phyloP scores from a whole-genome alignment of 2,797 vertebrate species.

The Eulemur rubriventer region DNA sequence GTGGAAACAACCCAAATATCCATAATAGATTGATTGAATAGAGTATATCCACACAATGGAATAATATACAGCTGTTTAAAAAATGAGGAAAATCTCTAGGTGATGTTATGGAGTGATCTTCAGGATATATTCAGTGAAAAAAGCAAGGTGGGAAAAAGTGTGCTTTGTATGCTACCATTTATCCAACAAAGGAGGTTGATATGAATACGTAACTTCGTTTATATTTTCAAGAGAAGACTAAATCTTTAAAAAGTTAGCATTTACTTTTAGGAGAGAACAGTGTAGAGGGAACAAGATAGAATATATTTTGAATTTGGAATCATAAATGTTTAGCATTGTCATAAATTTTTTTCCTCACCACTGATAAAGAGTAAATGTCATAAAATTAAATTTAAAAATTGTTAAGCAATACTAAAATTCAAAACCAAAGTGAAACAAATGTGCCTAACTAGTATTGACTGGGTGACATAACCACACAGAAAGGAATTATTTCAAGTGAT shows the following conservation, averaged over 20 bases:
- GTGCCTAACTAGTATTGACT: background rate
- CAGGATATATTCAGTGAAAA: background rate
- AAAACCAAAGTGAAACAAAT: background rate
- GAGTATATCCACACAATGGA: background rate
- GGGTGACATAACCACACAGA: background rate
- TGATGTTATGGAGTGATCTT: background rate
- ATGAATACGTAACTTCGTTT: background rate
- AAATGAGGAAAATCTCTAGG: background rate
- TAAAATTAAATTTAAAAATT: constrained; percentile 29
- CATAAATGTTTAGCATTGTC: constrained; percentile 14
- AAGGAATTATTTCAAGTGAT: constrained; percentile 12
- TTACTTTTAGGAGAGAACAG: background rate
- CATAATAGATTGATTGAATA: background rate
- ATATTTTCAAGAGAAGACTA: constrained; percentile 22
- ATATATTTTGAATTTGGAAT: background rate
- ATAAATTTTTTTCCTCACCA: background rate
- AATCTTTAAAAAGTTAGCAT: background rate
- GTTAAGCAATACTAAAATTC: background rate
- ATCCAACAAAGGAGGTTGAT: background rate
- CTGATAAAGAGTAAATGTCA: background rate
- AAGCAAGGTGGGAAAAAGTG: background rate
- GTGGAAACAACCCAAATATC: constrained; percentile 37
- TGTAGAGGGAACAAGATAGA: background rate
- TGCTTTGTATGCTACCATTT: background rate
- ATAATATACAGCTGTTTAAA: background rate